These are phyloP conservation scores for Pygoscelis antarcticus DNA, from an alignment of 2,113 vertebrate genomes.

Conservation along the genomic window DNA sequence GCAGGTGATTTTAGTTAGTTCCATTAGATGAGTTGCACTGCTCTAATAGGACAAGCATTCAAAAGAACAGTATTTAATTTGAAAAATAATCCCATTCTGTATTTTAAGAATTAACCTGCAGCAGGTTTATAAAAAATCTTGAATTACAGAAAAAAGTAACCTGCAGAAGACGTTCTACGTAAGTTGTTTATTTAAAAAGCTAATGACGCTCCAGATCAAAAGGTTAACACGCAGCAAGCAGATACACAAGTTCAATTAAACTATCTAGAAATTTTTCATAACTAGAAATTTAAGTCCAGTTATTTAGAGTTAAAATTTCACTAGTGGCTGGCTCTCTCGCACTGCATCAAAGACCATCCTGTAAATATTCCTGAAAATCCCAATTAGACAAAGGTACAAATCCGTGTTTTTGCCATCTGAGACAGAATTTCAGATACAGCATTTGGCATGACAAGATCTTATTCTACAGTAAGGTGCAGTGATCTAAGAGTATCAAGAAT, in stretches of 20 bases:
- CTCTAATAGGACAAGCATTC: not conserved
- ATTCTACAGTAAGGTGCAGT: not conserved
- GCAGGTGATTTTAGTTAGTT: not conserved
- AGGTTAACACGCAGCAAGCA: not conserved
- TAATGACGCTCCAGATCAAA: not conserved
- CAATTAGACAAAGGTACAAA: not conserved
- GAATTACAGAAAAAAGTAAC: not conserved
- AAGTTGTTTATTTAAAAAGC: not conserved
- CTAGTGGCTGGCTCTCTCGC: not conserved
- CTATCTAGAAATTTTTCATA: not conserved
- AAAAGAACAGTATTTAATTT: not conserved
- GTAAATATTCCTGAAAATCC: not conserved
- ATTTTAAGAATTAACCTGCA: not conserved
- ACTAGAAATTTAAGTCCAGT: not conserved
- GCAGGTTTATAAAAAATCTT: not conserved
- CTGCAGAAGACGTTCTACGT: not conserved
- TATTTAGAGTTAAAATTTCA: not conserved
- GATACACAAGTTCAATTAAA: not conserved
- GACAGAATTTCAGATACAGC: not conserved
- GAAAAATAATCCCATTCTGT: not conserved
- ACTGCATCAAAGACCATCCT: not conserved
- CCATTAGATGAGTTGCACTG: not conserved
- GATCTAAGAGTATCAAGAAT: not conserved
- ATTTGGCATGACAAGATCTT: not conserved
- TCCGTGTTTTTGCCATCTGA: not conserved